Evolutionary conservation across 2,797 vertebrate species (phyloP).

Genomic region (Kryptopterus vitreolus): DNA sequence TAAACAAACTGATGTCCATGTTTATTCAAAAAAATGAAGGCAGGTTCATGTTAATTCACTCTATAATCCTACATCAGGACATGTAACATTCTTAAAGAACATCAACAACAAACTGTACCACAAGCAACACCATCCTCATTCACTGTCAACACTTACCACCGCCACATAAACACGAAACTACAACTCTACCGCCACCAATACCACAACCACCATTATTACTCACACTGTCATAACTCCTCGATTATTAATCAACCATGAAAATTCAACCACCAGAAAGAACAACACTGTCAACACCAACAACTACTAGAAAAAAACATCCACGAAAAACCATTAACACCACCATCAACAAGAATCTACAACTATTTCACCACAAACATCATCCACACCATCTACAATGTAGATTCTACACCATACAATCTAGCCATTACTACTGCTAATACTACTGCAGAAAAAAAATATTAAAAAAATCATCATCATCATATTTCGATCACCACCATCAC

Average conservation of each 20-base stretch:
- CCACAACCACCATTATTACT: background rate
- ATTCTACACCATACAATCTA: too few species aligned
- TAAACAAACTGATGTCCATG: too few species aligned
- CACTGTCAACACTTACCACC: background rate
- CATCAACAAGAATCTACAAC: background rate
- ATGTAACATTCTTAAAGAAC: too few species aligned
- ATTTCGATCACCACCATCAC: too few species aligned
- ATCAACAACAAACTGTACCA: background rate
- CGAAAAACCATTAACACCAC: background rate
- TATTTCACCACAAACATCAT: background rate
- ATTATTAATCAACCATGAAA: too few species aligned
- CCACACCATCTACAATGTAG: too few species aligned
- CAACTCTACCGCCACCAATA: background rate
- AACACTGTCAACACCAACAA: background rate
- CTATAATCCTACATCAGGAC: too few species aligned
- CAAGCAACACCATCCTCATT: background rate
- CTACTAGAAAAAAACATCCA: background rate
- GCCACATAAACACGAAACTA: background rate
- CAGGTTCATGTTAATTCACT: too few species aligned
- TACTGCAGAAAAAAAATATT: too few species aligned
- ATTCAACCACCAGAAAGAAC: background rate
- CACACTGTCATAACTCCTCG: background rate
- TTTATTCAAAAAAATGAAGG: too few species aligned
- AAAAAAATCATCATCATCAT: too few species aligned
- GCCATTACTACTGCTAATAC: too few species aligned